phyloP scores from a whole-genome alignment of 2,797 vertebrate species.

The Anabas testudineus region DNA sequence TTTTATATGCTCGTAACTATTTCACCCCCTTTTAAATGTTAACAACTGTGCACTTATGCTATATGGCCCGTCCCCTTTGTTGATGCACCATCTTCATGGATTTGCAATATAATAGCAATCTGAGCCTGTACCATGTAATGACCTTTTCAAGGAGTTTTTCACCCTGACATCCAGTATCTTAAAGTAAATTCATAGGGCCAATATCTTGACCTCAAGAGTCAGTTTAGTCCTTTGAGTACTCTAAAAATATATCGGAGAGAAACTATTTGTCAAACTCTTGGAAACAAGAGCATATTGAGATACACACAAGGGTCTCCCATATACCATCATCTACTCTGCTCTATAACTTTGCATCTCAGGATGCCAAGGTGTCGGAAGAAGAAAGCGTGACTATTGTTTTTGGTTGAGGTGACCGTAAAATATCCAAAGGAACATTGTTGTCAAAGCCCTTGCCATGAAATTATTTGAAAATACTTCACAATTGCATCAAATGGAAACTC shows the following conservation, averaged over 20 bases:
- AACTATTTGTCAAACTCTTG: slow-evolving; percentile 56
- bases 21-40: slow-evolving; percentile 84
- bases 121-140: slow-evolving; percentile 52
- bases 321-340: slow-evolving; percentile 9
- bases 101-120: slow-evolving; percentile 74
- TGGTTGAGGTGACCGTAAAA: slow-evolving; percentile 28
- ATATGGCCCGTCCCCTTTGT: slow-evolving; percentile 70
- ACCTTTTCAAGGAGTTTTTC: slow-evolving; percentile 39
- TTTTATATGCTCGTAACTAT: slow-evolving; percentile 85
- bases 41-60: slow-evolving; percentile 79
- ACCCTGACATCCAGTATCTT: slow-evolving; percentile 66
- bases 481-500: slow-evolving; percentile 36
- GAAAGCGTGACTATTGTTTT: slow-evolving; percentile 33
- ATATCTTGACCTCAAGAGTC: slow-evolving; percentile 65
- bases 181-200: slow-evolving; percentile 72
- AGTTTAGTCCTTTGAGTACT: slow-evolving; percentile 61
- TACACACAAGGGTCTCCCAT: slow-evolving; percentile 29
- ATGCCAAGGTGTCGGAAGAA: slow-evolving; percentile 27
- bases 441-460: slow-evolving; percentile 27
- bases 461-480: slow-evolving; percentile 24
- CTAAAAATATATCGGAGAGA: slow-evolving; percentile 61
- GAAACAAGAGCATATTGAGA: slow-evolving; percentile 47
- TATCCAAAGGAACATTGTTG: slow-evolving; percentile 35
- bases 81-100: slow-evolving; percentile 68
- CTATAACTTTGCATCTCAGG: slow-evolving; percentile 39